Evolutionary conservation across 2,113 vertebrate species (phyloP).

Genomic region (Gallinago media): DNA sequence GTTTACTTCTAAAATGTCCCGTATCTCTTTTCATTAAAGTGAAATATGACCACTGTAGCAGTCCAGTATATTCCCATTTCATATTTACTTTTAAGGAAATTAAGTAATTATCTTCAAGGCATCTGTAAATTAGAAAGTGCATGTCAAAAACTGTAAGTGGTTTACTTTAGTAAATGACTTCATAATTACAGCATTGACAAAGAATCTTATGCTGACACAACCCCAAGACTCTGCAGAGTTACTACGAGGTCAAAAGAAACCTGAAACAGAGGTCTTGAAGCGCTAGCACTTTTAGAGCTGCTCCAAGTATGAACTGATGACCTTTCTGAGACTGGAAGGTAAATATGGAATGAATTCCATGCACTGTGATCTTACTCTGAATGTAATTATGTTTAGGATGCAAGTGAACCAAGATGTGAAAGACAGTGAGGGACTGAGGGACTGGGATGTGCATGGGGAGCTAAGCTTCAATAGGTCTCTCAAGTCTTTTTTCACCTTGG

Average conservation of each 20-base stretch:
- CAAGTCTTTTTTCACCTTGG: neutral
- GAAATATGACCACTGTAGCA: neutral
- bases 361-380: neutral
- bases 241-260: neutral
- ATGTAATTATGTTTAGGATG: neutral
- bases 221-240: neutral
- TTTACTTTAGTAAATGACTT: conserved; percentile 22
- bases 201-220: neutral
- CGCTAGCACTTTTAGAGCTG: neutral
- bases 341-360: neutral
- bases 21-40: neutral
- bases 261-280: neutral
- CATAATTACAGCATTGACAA: conserved; percentile 5
- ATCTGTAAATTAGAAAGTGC: neutral
- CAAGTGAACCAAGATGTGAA: neutral
- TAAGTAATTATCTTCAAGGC: conserved; percentile 26
- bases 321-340: neutral
- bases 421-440: neutral
- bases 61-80: neutral
- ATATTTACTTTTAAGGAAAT: conserved; percentile 32
- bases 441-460: neutral
- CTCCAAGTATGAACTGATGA: neutral
- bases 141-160: neutral
- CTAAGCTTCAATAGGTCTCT: neutral
- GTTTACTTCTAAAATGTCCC: neutral